phyloP scores from a whole-genome alignment of 2,888 invertebrate species.

The Lagria hirta region DNA sequence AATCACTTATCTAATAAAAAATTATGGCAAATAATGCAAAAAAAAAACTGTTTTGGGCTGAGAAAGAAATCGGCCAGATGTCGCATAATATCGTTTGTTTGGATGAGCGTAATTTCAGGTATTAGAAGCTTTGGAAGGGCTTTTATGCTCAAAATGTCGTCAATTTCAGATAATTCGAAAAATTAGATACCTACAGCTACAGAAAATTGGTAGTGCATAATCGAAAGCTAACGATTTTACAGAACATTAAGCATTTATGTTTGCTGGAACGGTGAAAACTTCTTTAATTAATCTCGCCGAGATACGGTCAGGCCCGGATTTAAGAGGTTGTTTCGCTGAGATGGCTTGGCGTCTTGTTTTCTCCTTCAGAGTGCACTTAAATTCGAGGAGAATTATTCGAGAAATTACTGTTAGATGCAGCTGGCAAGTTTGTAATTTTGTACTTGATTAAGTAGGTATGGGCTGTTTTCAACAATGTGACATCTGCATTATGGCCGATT shows the following conservation, averaged over 20 bases:
- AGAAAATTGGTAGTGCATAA: slow-evolving; percentile 37
- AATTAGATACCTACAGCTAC: slow-evolving; percentile 32
- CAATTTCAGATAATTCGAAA: slow-evolving; percentile 30
- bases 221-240: slow-evolving; percentile 45
- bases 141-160: slow-evolving; percentile 28
- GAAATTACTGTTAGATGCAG: no score
- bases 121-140: slow-evolving; percentile 31
- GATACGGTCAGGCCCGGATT: slow-evolving; percentile 23
- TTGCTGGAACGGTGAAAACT: slow-evolving; percentile 35
- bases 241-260: slow-evolving; percentile 39
- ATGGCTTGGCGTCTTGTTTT: slow-evolving; percentile 18
- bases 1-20: no score
- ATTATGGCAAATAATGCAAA: no score
- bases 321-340: slow-evolving; percentile 19
- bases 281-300: slow-evolving; percentile 41
- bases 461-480: no score
- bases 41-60: no score
- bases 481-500: no score
- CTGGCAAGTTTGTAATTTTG: no score
- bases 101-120: slow-evolving; percentile 31
- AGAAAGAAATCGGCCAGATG: slow-evolving; percentile 35
- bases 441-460: no score
- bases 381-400: no score
- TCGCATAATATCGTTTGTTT: slow-evolving; percentile 26
- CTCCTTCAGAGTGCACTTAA: slow-evolving; percentile 21